These are phyloP conservation scores for Philopedon plagiatum DNA, from an alignment of 2,888 invertebrate species.

Conservation along the genomic window DNA sequence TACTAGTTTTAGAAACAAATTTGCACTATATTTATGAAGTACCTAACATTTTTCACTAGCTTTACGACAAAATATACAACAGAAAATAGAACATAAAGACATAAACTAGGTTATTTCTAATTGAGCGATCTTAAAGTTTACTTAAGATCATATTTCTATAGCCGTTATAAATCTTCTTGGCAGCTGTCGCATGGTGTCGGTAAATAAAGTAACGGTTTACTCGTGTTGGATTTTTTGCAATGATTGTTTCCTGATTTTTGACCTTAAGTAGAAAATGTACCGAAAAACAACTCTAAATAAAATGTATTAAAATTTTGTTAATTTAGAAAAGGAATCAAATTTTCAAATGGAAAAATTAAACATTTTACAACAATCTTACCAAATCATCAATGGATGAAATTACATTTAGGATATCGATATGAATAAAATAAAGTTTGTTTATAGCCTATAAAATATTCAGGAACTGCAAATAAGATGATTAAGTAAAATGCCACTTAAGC, in stretches of 20 bases:
- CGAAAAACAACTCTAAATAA: neutral
- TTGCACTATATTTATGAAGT: too few species aligned
- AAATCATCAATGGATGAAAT: too few species aligned
- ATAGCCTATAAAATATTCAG: neutral
- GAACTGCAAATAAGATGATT: conserved; percentile 15
- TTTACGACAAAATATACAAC: too few species aligned
- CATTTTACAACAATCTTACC: too few species aligned
- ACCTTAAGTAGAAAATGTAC: neutral
- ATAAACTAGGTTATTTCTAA: conserved; percentile 33
- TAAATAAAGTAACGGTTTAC: conserved; percentile 43
- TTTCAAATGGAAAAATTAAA: too few species aligned
- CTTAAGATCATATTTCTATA: conserved; percentile 47
- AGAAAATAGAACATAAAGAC: too few species aligned
- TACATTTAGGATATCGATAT: neutral
- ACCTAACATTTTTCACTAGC: too few species aligned
- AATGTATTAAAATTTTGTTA: too few species aligned
- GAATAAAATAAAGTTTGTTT: neutral
- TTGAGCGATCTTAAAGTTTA: conserved; percentile 40
- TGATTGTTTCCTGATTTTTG: conserved; percentile 24
- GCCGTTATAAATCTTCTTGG: conserved; percentile 47
- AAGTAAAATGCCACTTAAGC: conserved; percentile 16
- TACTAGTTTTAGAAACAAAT: too few species aligned
- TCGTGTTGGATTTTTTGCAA: conserved; percentile 30
- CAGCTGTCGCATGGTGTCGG: conserved; percentile 42
- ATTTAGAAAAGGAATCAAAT: too few species aligned